These are phyloP conservation scores for Lagopus leucura DNA, from an alignment of 2,113 vertebrate species.

Conservation along the genomic window DNA sequence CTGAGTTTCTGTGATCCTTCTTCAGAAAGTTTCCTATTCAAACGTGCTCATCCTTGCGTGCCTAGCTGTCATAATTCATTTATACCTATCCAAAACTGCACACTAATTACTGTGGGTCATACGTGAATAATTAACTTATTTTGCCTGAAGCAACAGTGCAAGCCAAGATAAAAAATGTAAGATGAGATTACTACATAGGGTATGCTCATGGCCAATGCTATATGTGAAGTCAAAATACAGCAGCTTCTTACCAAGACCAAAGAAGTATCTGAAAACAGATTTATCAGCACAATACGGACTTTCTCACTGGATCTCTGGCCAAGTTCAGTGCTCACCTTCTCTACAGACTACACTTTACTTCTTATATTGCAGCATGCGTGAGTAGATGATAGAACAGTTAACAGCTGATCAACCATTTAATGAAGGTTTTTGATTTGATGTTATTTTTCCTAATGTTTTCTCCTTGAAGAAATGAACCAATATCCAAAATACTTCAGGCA, in stretches of 20 bases:
- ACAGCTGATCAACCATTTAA: not conserved
- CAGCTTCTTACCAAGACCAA: not conserved
- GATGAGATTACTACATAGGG: not conserved
- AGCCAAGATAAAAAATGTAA: constrained; percentile 37
- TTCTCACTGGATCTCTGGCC: not conserved
- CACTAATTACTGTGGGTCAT: constrained; percentile 71
- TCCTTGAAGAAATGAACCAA: not conserved
- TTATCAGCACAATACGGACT: not conserved
- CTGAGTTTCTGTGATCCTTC: constrained; percentile 63
- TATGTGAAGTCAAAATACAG: not conserved
- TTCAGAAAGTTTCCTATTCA: constrained; percentile 50
- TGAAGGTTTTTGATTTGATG: not conserved
- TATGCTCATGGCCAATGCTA: not conserved
- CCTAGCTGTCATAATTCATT: constrained; percentile 73
- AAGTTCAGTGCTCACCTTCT: not conserved
- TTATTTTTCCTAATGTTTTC: not conserved
- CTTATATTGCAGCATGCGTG: not conserved
- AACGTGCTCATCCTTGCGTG: constrained; percentile 62
- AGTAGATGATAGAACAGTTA: not conserved
- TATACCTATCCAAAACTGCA: constrained; percentile 61
- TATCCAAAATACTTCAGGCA: not conserved
- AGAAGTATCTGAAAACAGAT: not conserved
- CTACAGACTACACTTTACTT: not conserved
- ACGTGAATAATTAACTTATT: constrained; percentile 68
- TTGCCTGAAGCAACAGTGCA: constrained; percentile 70